These are phyloP conservation scores for Neoascia interrupta DNA, from an alignment of 2,888 invertebrate genomes.

Conservation along the genomic window DNA sequence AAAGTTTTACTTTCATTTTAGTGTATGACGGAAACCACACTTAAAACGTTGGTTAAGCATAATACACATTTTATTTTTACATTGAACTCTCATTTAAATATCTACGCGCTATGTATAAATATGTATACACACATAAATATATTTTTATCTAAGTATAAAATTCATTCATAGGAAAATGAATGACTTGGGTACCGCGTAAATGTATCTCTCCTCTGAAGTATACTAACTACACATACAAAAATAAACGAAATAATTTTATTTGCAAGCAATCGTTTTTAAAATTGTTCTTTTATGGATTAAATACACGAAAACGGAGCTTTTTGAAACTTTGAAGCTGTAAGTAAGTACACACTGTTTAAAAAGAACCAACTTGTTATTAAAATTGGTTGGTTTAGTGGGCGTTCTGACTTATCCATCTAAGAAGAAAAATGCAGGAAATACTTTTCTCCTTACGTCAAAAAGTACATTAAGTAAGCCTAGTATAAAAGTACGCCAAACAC, in stretches of 20 bases:
- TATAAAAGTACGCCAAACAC: too few relatives aligned
- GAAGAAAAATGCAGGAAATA: too few relatives aligned
- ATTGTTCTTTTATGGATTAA: not conserved
- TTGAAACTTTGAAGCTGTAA: too few relatives aligned
- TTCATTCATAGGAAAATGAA: slow-evolving; percentile 49
- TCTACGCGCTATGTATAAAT: slow-evolving; percentile 3
- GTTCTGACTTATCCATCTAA: too few relatives aligned
- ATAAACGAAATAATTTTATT: slow-evolving; percentile 24
- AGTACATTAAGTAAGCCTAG: too few relatives aligned
- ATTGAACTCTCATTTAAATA: slow-evolving; percentile 7
- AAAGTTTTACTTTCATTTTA: slow-evolving; percentile 44
- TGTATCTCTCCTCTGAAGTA: slow-evolving; percentile 51
- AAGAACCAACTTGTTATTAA: too few relatives aligned
- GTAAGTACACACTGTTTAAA: too few relatives aligned
- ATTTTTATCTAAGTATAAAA: slow-evolving; percentile 46
- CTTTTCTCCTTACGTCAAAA: too few relatives aligned
- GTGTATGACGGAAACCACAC: slow-evolving; percentile 27
- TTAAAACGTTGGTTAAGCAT: slow-evolving; percentile 40
- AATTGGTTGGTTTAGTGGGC: too few relatives aligned
- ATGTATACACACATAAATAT: slow-evolving; percentile 27
- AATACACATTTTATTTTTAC: slow-evolving; percentile 14
- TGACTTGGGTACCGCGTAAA: slow-evolving; percentile 27
- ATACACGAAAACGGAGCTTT: too few relatives aligned
- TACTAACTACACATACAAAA: slow-evolving; percentile 58
- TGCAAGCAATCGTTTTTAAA: not conserved